phyloP scores from a whole-genome alignment of 2,888 invertebrate genomes.

The Drosophila suboccidentalis region DNA sequence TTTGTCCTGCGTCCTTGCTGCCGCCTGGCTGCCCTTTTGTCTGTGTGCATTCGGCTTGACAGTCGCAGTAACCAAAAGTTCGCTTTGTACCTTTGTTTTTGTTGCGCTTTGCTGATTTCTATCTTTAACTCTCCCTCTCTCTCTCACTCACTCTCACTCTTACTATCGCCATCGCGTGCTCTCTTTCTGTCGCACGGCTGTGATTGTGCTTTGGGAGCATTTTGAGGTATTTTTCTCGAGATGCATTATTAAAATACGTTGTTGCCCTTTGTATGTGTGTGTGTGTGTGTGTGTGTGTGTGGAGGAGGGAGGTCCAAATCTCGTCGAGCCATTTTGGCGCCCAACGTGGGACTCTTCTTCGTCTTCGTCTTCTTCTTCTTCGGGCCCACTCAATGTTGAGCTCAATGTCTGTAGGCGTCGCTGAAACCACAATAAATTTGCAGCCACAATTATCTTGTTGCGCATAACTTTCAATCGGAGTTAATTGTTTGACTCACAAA shows the following conservation, averaged over 20 bases:
- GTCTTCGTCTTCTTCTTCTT: background rate
- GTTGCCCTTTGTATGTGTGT: conserved; percentile 5
- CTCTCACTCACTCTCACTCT: background rate
- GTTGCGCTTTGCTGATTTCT: conserved; percentile 60
- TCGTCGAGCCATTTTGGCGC: conserved; percentile 34
- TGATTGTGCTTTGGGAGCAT: conserved; percentile 42
- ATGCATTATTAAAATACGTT: conserved; percentile 63
- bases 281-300: background rate
- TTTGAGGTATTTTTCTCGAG: conserved; percentile 47
- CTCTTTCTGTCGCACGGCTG: background rate
- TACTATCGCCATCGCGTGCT: background rate
- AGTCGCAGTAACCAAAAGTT: conserved; percentile 71
- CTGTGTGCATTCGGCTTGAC: conserved; percentile 71
- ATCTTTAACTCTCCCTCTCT: conserved; percentile 30
- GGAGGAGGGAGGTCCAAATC: conserved; percentile 9
- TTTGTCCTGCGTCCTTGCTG: conserved; percentile 58
- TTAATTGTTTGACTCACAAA: conserved; percentile 73
- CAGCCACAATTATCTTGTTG: conserved; percentile 66
- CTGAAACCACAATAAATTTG: conserved; percentile 51
- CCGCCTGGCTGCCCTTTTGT: conserved; percentile 50
- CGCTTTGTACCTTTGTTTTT: conserved; percentile 61
- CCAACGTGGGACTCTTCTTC: background rate
- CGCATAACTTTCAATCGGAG: conserved; percentile 75
- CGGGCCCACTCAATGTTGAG: conserved; percentile 3
- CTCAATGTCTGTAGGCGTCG: conserved; percentile 37